A percentile compares a stretch with the other conserved stretches of the same genome.
Conservation (phyloP, 2,888 invertebrate species). For the Xylota sylvarum region DNA sequence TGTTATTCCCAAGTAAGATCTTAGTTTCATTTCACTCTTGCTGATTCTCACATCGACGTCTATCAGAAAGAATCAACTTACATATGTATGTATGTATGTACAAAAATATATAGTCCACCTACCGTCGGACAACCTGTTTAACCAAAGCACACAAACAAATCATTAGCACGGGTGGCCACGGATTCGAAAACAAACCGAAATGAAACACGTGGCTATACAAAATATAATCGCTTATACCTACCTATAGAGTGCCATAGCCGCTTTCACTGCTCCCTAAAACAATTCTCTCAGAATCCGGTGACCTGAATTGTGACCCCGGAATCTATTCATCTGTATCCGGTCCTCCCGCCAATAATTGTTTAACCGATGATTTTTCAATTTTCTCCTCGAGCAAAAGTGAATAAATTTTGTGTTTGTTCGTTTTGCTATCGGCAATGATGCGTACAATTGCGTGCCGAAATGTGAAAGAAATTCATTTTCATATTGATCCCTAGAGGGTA, state of each 20-base stretch:
- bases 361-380: slow-evolving; percentile 55
- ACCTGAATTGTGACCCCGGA: background rate
- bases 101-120: no score
- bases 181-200: background rate
- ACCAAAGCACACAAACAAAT: no score
- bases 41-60: no score
- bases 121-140: no score
- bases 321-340: slow-evolving; percentile 30
- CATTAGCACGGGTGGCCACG: background rate
- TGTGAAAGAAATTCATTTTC: slow-evolving; percentile 43
- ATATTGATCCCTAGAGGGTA: slow-evolving; percentile 47
- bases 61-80: no score
- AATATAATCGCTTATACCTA: slow-evolving; percentile 18
- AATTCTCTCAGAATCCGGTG: slow-evolving; percentile 1
- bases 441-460: slow-evolving; percentile 56
- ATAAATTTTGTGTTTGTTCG: slow-evolving; percentile 43
- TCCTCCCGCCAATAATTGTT: slow-evolving; percentile 49
- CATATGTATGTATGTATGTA: no score
- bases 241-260: slow-evolving; percentile 2
- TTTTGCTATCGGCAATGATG: slow-evolving; percentile 54
- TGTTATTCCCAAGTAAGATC: no score
- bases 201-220: slow-evolving; percentile 9
- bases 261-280: slow-evolving; percentile 18
- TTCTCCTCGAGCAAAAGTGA: slow-evolving; percentile 31
- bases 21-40: no score